Evolutionary conservation across 2,113 vertebrate species (phyloP).

Genomic region (Isurus oxyrinchus): DNA sequence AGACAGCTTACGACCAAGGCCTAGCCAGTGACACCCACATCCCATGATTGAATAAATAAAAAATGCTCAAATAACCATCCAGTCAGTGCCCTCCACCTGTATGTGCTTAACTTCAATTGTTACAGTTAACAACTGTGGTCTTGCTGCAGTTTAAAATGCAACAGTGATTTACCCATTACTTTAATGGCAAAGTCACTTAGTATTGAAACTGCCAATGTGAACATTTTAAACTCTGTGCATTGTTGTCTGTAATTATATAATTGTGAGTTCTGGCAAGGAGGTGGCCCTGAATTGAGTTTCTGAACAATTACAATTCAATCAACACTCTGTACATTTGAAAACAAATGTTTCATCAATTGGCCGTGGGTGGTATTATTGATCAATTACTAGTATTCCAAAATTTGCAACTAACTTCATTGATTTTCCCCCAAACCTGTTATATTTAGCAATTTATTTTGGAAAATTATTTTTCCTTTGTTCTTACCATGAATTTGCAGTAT

Average conservation of each 20-base stretch:
- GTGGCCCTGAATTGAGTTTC: background rate
- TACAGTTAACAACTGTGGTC: too few relatives aligned
- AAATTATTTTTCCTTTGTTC: background rate
- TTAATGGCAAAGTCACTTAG: background rate
- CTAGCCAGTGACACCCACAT: too few relatives aligned
- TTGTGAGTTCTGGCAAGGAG: background rate
- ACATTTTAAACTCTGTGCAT: background rate
- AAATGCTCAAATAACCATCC: too few relatives aligned
- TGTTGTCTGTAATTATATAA: background rate
- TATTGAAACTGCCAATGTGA: background rate
- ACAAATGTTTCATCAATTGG: background rate
- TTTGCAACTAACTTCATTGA: background rate
- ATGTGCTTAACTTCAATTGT: too few relatives aligned
- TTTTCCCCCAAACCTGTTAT: background rate
- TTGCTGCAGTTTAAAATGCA: background rate
- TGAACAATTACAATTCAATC: background rate
- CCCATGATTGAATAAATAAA: too few relatives aligned
- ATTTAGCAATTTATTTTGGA: background rate
- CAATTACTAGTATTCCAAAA: too few relatives aligned
- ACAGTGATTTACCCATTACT: background rate
- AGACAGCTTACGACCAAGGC: too few relatives aligned
- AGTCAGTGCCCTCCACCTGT: too few relatives aligned
- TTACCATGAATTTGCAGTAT: background rate
- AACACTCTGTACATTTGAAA: background rate
- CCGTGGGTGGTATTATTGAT: background rate